Evolutionary conservation across 2,797 vertebrate species (phyloP).

Genomic region (Hydrocynus forskahlii): DNA sequence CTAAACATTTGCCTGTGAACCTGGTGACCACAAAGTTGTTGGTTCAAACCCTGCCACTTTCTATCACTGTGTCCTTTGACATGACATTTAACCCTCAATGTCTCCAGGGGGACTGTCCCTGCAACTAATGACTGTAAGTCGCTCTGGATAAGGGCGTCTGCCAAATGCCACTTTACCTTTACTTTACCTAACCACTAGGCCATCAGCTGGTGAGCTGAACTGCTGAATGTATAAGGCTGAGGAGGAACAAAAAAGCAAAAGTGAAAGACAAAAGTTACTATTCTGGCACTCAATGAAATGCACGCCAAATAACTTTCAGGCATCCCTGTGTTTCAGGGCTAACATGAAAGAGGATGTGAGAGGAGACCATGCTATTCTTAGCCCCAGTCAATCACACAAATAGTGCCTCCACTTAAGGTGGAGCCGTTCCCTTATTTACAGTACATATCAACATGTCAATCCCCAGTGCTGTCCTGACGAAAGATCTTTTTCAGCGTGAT

Average conservation of each 20-base stretch:
- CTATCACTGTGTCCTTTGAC: too few relatives aligned
- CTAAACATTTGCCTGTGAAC: too few relatives aligned
- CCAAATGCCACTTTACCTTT: too few relatives aligned
- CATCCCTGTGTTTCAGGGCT: not conserved
- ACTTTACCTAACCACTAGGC: not conserved
- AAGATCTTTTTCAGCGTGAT: not conserved
- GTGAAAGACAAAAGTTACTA: not conserved
- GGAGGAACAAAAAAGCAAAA: not conserved
- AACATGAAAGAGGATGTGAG: constrained; percentile 9
- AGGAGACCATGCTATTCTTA: not conserved
- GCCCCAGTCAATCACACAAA: not conserved
- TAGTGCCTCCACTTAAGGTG: not conserved
- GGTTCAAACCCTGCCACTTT: too few relatives aligned
- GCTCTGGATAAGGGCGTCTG: too few relatives aligned
- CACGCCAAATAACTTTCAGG: too few relatives aligned
- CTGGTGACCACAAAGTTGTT: too few relatives aligned
- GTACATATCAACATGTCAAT: not conserved
- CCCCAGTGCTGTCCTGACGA: not conserved
- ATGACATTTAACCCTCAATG: too few relatives aligned
- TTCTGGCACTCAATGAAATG: not conserved
- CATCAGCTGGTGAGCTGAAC: not conserved
- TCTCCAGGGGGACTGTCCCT: too few relatives aligned
- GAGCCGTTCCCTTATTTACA: constrained; percentile 3
- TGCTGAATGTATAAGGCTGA: not conserved
- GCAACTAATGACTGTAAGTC: too few relatives aligned